phyloP scores from a whole-genome alignment of 2,888 invertebrate species.

The Euzophera pinguis region DNA sequence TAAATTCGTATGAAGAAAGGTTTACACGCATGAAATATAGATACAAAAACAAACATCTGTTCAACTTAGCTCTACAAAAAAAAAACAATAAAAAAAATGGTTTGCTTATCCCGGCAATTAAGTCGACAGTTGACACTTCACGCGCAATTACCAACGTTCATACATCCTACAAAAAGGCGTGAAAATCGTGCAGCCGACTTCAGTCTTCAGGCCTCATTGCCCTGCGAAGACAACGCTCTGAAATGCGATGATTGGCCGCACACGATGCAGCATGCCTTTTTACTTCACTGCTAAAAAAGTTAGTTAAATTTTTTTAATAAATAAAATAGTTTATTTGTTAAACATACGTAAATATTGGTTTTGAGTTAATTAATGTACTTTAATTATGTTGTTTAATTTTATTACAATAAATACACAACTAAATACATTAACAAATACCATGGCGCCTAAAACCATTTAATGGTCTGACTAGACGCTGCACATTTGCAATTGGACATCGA shows the following conservation, averaged over 20 bases:
- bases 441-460: too few relatives aligned
- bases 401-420: too few relatives aligned
- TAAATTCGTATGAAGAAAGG: background rate
- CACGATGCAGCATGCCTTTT: slow-evolving; percentile 41
- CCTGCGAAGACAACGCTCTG: slow-evolving; percentile 64
- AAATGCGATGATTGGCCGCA: slow-evolving; percentile 68
- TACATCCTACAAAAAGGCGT: slow-evolving; percentile 61
- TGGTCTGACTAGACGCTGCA: too few relatives aligned
- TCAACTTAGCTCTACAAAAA: too few relatives aligned
- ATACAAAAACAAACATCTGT: background rate
- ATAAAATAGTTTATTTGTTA: too few relatives aligned
- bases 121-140: slow-evolving; percentile 61
- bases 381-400: too few relatives aligned
- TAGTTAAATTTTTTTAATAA: too few relatives aligned
- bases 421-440: too few relatives aligned
- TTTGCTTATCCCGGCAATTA: slow-evolving; percentile 53
- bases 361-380: too few relatives aligned
- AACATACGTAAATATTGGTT: too few relatives aligned
- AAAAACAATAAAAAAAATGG: slow-evolving; percentile 21
- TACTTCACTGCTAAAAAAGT: background rate
- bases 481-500: too few relatives aligned
- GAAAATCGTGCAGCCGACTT: slow-evolving; percentile 36
- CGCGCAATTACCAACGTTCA: slow-evolving; percentile 50
- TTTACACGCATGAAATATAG: background rate
- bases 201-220: slow-evolving; percentile 68